Base-by-base conservation (phyloP, 1,140 invertebrate genomes). In the Cotesia glomerata region DNA sequence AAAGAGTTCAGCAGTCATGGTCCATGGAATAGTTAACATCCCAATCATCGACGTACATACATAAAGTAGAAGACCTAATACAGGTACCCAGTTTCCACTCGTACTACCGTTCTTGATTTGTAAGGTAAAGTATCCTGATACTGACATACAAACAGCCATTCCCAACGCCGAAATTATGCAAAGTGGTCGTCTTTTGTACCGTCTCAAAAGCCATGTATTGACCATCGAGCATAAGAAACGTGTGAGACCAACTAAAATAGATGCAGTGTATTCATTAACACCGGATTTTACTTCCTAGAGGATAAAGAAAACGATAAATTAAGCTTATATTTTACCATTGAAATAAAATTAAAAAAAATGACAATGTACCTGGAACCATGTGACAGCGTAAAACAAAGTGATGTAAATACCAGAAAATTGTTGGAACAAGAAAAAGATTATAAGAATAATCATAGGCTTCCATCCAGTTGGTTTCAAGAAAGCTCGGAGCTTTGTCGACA, bases 311-410 rank as follows among this genome's bases (percentile, higher is more conserved):
- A 26, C 26, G 26, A 26, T 26, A 26, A 26, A 26, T 26, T 26
- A 26, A 26, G 26, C 26, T 26, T 26, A 35, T 9, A 63, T 35
- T 39, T 13, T 35, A 36, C 3, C 34, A 39, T 35, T 36, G 35
- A 13, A 36, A 26, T 14, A 39, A 36, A n/a, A 39, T 35, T 0
- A n/a, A 54, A 54, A 54, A 5, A 54, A 35, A 35, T 16, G 3
- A 63, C 13, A 5, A 18, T 8, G n/a, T 51, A 90, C 89, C 72
- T 89, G 73, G 59, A 90, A 89, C 80, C 90, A 91, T 51, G 89
- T 90, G n/a, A 92, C 90, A 0, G 91, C 89, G 77, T 92, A 93
- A 76, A 93, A 93, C 35, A 93, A 87, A 9, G 92, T 90, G 2
- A 91, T 91, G 78, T 93, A 91, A 76, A 92, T 89, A 39, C 91